Percentiles rank a stretch among this genome's conserved stretches.
Evolutionary conservation across 2,113 vertebrate genomes (phyloP).

Genomic region (Cnemophilus loriae): DNA sequence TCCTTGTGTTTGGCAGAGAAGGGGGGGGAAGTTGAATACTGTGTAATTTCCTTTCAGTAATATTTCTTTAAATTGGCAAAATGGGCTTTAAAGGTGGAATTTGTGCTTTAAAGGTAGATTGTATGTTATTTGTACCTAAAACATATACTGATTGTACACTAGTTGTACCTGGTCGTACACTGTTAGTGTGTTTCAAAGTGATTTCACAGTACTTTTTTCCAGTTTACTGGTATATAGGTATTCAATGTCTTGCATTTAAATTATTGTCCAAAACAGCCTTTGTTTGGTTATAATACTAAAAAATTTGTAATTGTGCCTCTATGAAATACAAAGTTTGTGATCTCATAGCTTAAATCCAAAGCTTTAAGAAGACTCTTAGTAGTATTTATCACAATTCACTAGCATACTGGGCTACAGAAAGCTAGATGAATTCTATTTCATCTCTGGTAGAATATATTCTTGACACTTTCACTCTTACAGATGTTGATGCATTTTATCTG

Average conservation of each 20-base stretch:
- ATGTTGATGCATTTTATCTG: conserved; percentile 59
- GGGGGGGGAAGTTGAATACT: neutral
- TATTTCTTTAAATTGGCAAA: neutral
- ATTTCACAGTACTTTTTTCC: neutral
- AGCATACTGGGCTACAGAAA: conserved; percentile 66
- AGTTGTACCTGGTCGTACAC: neutral
- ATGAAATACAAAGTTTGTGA: neutral
- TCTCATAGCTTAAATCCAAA: neutral
- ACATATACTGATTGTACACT: neutral
- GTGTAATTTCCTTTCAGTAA: neutral
- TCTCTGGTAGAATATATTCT: conserved; percentile 76
- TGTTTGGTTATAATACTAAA: neutral
- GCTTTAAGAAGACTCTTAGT: neutral
- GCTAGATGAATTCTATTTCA: conserved; percentile 69
- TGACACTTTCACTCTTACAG: conserved; percentile 69
- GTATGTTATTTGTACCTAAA: neutral
- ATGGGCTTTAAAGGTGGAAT: neutral
- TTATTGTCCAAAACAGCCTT: neutral
- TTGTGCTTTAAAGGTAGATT: neutral
- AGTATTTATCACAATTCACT: conserved; percentile 44
- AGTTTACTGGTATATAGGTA: neutral
- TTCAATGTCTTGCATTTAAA: neutral
- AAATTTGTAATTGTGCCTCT: neutral
- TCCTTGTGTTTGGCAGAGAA: neutral
- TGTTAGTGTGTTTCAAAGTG: neutral